Percentiles rank a stretch among this genome's conserved stretches.
These are phyloP conservation scores for Drosophila mayri DNA, from an alignment of 1,140 invertebrate genomes.

Conservation along the genomic window DNA sequence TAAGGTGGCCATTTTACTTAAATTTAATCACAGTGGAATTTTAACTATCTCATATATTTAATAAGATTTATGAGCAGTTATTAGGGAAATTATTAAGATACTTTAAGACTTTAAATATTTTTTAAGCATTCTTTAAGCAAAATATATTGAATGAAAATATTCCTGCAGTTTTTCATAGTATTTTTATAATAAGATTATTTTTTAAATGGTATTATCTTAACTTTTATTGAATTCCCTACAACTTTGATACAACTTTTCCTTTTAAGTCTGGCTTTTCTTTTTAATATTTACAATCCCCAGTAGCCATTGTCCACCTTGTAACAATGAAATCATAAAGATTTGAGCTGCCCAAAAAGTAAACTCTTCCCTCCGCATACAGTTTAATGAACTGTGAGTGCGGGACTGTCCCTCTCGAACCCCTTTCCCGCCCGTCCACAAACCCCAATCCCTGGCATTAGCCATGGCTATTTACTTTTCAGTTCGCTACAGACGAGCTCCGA, in stretches of 20 bases:
- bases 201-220: not conserved
- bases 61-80: not conserved
- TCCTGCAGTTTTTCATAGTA: not conserved
- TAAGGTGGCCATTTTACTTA: not conserved
- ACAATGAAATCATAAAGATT: conserved; percentile 59
- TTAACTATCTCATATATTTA: not conserved
- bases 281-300: conserved; percentile 14
- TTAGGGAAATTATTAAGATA: not conserved
- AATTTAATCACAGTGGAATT: not conserved
- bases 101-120: not conserved
- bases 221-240: not conserved
- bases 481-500: conserved; percentile 21
- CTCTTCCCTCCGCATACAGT: conserved; percentile 34
- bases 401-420: not conserved
- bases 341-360: not conserved
- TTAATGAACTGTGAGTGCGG: conserved; percentile 66
- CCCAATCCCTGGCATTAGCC: conserved; percentile 50
- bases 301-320: conserved; percentile 15
- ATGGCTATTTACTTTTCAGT: conserved; percentile 68
- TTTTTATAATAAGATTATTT: no score
- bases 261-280: not conserved
- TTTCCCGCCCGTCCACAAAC: not conserved
- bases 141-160: not conserved
- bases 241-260: conserved; percentile 5
- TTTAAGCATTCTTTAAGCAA: no score